phyloP scores from a whole-genome alignment of 2,888 invertebrate species.

The Andrena marginata region DNA sequence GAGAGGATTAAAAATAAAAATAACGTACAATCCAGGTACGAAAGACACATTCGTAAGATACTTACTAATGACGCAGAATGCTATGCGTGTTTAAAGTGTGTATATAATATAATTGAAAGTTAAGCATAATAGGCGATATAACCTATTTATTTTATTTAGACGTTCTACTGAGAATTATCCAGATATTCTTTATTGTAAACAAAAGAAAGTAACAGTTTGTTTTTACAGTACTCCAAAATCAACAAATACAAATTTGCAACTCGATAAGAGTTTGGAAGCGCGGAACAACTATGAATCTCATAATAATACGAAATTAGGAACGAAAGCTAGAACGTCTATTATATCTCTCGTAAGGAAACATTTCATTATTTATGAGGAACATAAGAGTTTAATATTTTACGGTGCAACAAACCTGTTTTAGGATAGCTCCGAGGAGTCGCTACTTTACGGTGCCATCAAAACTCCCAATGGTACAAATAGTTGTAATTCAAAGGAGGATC shows the following conservation, averaged over 20 bases:
- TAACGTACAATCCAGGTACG: constrained; percentile 46
- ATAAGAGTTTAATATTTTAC: background rate
- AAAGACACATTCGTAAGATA: background rate
- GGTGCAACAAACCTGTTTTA: constrained; percentile 25
- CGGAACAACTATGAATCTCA: background rate
- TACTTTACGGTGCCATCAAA: background rate
- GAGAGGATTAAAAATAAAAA: constrained; percentile 36
- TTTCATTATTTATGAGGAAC: constrained; percentile 1
- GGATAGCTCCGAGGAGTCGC: constrained; percentile 58
- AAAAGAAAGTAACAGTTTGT: background rate
- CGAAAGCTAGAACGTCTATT: constrained; percentile 22
- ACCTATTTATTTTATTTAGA: background rate
- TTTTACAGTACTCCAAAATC: constrained; percentile 43
- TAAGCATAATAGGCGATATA: background rate
- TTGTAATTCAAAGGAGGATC: background rate
- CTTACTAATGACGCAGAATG: background rate
- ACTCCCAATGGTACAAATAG: background rate
- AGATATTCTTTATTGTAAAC: background rate
- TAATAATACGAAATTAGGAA: background rate
- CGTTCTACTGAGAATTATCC: background rate
- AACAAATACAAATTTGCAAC: background rate
- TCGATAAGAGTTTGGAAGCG: background rate
- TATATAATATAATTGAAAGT: background rate
- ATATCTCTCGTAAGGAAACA: constrained; percentile 61
- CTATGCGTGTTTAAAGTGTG: background rate